Evolutionary conservation across 1,140 invertebrate genomes (phyloP).

Genomic region (Adoxophyes honmai): DNA sequence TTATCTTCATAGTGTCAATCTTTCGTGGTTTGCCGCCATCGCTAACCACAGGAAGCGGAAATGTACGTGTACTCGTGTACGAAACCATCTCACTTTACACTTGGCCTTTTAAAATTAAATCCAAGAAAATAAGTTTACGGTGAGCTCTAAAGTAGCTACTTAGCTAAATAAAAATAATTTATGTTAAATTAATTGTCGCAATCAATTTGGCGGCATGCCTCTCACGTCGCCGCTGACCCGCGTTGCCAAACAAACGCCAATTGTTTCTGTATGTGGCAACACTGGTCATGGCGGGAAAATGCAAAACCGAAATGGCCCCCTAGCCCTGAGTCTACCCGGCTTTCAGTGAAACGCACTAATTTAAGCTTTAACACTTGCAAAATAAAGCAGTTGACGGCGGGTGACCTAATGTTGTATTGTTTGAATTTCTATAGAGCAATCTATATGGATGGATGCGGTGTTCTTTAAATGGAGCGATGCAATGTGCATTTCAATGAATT

Average conservation of each 20-base stretch:
- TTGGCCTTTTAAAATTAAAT: no score
- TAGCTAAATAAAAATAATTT: neutral
- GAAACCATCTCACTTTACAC: no score
- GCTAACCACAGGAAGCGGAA: no score
- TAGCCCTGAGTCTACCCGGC: neutral
- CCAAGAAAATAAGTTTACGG: no score
- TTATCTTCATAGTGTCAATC: no score
- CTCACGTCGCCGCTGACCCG: slow-evolving; percentile 5
- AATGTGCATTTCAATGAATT: slow-evolving; percentile 9
- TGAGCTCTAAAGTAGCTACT: no score
- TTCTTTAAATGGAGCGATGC: slow-evolving; percentile 5
- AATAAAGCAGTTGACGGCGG: neutral
- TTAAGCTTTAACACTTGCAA: no score
- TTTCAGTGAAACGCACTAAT: no score
- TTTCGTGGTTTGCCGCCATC: no score
- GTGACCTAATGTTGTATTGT: neutral
- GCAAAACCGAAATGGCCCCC: slow-evolving; percentile 5
- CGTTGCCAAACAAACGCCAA: slow-evolving; percentile 11
- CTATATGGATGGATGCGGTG: slow-evolving; percentile 1
- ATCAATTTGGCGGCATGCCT: neutral
- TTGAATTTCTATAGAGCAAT: neutral
- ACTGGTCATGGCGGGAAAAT: slow-evolving; percentile 14
- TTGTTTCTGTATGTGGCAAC: slow-evolving; percentile 14
- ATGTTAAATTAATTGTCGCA: slow-evolving; percentile 1
- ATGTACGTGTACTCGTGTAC: no score